Evolutionary conservation across 2,113 vertebrate genomes (phyloP), one percentile per base, ranked within the genome.

Genomic region (Cacatua alba): DNA sequence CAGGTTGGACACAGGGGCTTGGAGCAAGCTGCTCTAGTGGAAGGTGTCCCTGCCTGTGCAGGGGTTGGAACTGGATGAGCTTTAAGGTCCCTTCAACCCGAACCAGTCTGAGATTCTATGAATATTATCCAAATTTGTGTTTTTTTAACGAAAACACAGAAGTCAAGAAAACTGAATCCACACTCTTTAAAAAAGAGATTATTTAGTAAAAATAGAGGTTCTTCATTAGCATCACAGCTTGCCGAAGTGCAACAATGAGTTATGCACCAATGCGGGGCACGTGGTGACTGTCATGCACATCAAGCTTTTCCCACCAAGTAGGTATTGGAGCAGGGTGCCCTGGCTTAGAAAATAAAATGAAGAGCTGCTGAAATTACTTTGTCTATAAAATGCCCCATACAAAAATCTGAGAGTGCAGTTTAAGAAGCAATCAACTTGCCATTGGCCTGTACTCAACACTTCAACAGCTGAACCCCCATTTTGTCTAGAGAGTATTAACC

Each of bases 241-340:
- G 13, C 20, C 44, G 37, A 86, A 59, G 37, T 52, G 35, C 55
- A 59, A 23, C 55, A 31, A 17, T 0, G 1, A 74, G 46, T 69
- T 60, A 62, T 0, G 9, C 21, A 67, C 37, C 51, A 21, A 23
- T 28, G 23, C 1, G 3, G 18, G 35, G 33, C 49, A 71, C 26
- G 6, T 0, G 51, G 44, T 11, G 20, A 55, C 19, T n/a, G 26
- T 28, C 10, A 8, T 0, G 6, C 24, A 33, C 37, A 26, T 25
- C 29, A 25, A 33, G 33, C 12, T 67, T 7, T 15, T 31, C 41
- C 46, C 37, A 53, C 43, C 2, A 0, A 83, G 24, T 51, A 35
- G 21, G 23, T 64, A 33, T 18, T 28, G 51, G 35, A 52, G 21
- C n/a, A 76, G 35, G 26, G 9, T 37, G 29, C 31, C 12, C 29